phyloP scores from a whole-genome alignment of 2,797 vertebrate species.

The Phyllotis vaccarum region DNA sequence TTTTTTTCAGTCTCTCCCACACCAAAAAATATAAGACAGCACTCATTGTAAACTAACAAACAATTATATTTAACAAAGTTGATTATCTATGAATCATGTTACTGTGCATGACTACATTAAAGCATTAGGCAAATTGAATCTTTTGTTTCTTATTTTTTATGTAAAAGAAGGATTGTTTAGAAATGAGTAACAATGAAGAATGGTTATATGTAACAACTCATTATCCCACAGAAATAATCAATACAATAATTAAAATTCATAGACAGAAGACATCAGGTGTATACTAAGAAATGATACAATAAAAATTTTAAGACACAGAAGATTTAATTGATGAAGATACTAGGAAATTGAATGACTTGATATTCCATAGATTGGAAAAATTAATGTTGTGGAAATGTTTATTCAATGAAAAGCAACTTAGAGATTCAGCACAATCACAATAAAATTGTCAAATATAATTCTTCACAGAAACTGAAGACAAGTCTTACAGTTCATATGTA shows the following conservation, averaged over 20 bases:
- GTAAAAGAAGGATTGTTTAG: slow-evolving; percentile 68
- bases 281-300: neutral
- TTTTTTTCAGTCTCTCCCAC: neutral
- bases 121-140: slow-evolving; percentile 59
- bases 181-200: slow-evolving; percentile 38
- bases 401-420: neutral
- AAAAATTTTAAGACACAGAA: neutral
- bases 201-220: slow-evolving; percentile 65
- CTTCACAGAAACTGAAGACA: neutral
- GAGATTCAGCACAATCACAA: neutral
- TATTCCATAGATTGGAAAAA: neutral
- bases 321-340: neutral
- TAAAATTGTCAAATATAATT: neutral
- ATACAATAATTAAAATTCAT: slow-evolving; percentile 43
- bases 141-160: slow-evolving; percentile 67
- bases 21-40: neutral
- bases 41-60: slow-evolving; percentile 4
- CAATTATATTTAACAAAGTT: slow-evolving; percentile 69
- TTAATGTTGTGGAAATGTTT: neutral
- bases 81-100: slow-evolving; percentile 67
- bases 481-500: neutral
- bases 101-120: slow-evolving; percentile 67
- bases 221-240: slow-evolving; percentile 64
- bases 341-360: neutral
- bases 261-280: neutral